These are phyloP conservation scores for Theristicus caerulescens DNA, from an alignment of 2,113 vertebrate species.

Conservation along the genomic window DNA sequence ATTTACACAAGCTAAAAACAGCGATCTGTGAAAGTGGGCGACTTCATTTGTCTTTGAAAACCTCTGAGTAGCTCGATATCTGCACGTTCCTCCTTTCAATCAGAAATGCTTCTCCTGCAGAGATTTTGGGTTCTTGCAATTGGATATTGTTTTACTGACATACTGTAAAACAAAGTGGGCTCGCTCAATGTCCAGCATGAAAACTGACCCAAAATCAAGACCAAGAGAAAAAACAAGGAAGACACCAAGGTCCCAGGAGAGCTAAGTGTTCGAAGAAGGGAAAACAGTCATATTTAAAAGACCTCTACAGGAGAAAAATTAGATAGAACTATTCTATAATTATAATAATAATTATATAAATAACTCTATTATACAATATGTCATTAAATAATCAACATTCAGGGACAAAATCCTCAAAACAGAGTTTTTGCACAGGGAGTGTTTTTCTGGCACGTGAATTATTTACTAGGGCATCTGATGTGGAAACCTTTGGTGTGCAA, in stretches of 20 bases:
- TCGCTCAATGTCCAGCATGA: fast-evolving
- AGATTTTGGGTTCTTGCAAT: not conserved
- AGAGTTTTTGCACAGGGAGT: not conserved
- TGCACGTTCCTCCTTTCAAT: not conserved
- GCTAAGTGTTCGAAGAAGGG: not conserved
- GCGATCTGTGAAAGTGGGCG: not conserved
- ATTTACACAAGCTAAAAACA: not conserved
- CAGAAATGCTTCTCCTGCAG: not conserved
- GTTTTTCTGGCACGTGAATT: not conserved
- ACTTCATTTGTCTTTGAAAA: not conserved
- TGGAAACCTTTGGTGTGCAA: not conserved
- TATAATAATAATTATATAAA: not conserved
- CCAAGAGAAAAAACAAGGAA: not conserved
- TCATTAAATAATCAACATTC: not conserved
- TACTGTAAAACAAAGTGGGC: fast-evolving
- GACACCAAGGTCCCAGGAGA: not conserved
- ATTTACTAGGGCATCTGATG: not conserved
- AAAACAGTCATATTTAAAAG: not conserved
- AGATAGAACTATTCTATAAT: not conserved
- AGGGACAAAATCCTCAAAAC: not conserved
- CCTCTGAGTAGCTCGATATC: not conserved
- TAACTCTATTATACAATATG: not conserved
- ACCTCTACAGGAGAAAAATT: not conserved
- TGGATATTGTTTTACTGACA: not conserved
- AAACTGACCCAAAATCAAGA: not conserved